These are phyloP conservation scores for Laterallus jamaicensis DNA, from an alignment of 2,113 vertebrate genomes.

Conservation along the genomic window DNA sequence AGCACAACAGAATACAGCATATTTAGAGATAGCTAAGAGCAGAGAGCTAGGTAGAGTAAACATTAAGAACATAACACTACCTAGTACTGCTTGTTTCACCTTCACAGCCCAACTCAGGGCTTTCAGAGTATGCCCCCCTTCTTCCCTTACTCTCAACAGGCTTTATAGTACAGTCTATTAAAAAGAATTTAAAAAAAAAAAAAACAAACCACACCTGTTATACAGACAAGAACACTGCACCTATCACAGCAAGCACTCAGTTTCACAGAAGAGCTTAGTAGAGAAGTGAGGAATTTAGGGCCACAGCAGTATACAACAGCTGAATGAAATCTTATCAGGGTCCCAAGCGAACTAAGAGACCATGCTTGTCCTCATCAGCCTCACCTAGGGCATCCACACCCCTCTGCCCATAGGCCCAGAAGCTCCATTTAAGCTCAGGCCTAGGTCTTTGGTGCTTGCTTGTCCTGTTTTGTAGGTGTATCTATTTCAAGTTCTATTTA, in stretches of 20 bases:
- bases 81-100: background rate
- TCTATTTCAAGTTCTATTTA: accelerated
- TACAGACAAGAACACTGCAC: background rate
- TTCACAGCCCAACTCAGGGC: background rate
- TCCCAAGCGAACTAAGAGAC: background rate
- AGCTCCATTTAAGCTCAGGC: background rate
- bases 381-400: background rate
- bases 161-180: accelerated
- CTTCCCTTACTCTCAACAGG: background rate
- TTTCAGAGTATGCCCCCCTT: background rate
- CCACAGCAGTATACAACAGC: background rate
- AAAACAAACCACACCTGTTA: too few species aligned
- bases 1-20: accelerated
- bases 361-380: background rate
- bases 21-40: background rate
- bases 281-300: background rate
- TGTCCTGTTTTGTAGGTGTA: accelerated
- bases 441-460: accelerated
- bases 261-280: background rate
- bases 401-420: background rate
- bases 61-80: background rate
- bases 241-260: background rate
- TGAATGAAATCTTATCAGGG: background rate
- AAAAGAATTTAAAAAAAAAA: background rate
- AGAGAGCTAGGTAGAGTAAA: background rate